These are phyloP conservation scores for Moxostoma hubbsi DNA, from an alignment of 2,797 vertebrate species.

Conservation along the genomic window DNA sequence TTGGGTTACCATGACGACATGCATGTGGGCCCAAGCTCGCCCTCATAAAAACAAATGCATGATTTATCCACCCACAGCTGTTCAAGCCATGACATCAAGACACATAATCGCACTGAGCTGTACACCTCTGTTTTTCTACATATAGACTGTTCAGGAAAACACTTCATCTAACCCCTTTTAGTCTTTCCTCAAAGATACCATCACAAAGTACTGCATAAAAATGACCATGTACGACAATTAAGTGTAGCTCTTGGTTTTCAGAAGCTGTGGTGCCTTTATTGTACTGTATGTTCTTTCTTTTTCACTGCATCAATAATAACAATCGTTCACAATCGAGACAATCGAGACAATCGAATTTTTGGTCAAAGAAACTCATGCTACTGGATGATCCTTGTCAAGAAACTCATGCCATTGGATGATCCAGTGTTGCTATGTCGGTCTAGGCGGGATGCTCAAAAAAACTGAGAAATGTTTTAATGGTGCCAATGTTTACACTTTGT, in stretches of 20 bases:
- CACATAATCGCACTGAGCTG: neutral
- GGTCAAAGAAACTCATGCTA: too few relatives aligned
- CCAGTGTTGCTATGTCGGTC: too few relatives aligned
- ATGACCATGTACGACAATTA: neutral
- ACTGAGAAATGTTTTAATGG: too few relatives aligned
- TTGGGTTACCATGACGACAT: slow-evolving; percentile 31
- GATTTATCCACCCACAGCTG: slow-evolving; percentile 10
- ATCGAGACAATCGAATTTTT: too few relatives aligned
- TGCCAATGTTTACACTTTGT: too few relatives aligned
- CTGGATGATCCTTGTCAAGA: too few relatives aligned
- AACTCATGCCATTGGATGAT: too few relatives aligned
- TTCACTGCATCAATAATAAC: neutral
- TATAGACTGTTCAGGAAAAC: slow-evolving; percentile 1
- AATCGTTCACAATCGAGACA: too few relatives aligned
- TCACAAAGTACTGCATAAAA: neutral
- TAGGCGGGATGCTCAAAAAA: too few relatives aligned
- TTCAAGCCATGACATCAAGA: slow-evolving; percentile 1
- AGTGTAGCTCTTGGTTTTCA: neutral
- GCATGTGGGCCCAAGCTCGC: neutral
- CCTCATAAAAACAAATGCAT: slow-evolving; percentile 15
- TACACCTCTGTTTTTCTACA: neutral
- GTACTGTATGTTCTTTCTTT: neutral
- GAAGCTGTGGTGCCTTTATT: neutral
- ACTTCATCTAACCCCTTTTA: neutral
- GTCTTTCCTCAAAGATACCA: neutral